phyloP scores from a whole-genome alignment of 2,113 vertebrate species.

The Neolamprologus toae region DNA sequence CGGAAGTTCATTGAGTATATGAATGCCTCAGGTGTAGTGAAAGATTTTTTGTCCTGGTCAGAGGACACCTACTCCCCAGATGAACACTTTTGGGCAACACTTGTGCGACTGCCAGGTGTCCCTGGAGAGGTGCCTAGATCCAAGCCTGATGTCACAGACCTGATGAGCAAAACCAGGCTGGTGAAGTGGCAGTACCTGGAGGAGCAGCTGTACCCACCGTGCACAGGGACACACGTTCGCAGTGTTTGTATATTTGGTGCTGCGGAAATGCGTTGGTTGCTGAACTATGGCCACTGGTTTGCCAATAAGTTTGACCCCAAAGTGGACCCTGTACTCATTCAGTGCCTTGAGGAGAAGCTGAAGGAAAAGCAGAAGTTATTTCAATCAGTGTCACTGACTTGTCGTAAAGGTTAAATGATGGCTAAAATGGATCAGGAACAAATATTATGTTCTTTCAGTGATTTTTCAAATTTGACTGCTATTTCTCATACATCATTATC shows the following conservation, averaged over 20 bases:
- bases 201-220: conserved; percentile 78
- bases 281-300: conserved; percentile 85
- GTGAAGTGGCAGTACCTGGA: conserved; percentile 91
- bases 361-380: conserved; percentile 56
- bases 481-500: not conserved
- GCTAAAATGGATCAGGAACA: not conserved
- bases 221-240: conserved; percentile 81
- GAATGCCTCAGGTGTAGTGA: conserved; percentile 65
- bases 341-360: conserved; percentile 88
- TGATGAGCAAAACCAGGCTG: conserved; percentile 87
- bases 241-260: conserved; percentile 88
- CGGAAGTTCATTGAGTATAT: conserved; percentile 73
- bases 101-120: conserved; percentile 80
- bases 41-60: conserved; percentile 87
- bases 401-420: not conserved
- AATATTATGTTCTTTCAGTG: not conserved
- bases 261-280: conserved; percentile 69
- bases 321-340: conserved; percentile 84
- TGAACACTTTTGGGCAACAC: conserved; percentile 93
- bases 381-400: not conserved
- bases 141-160: conserved; percentile 79
- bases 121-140: conserved; percentile 79
- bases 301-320: conserved; percentile 91
- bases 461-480: not conserved
- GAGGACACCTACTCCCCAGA: conserved; percentile 90